Evolutionary conservation across 1,140 invertebrate species (phyloP).

Genomic region (Brachionus plicatilis): DNA sequence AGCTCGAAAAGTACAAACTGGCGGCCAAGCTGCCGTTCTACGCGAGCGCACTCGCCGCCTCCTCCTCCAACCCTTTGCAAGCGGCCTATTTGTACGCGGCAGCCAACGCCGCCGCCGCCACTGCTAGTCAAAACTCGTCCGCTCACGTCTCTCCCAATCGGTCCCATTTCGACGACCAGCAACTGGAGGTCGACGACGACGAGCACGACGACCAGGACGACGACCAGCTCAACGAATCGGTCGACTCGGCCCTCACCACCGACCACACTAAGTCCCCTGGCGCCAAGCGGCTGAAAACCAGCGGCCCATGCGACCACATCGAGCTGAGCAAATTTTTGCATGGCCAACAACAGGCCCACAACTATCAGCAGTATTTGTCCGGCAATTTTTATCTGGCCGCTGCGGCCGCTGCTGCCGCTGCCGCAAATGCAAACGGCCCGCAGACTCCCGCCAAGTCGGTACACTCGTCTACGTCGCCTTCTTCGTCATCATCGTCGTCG

Average conservation of each 20-base stretch:
- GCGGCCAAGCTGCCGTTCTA: conserved; percentile 31
- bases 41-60: conserved; percentile 23
- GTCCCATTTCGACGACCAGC: neutral
- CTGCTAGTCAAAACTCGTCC: neutral
- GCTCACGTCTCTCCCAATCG: neutral
- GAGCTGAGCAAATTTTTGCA: neutral
- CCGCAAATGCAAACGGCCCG: neutral
- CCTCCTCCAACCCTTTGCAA: neutral
- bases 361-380: conserved; percentile 10
- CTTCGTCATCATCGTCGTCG: neutral
- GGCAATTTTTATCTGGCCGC: conserved; percentile 8
- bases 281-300: neutral
- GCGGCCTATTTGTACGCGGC: conserved; percentile 37
- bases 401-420: neutral
- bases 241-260: neutral
- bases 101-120: neutral
- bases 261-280: neutral
- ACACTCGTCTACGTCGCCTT: neutral
- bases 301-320: neutral
- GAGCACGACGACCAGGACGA: neutral
- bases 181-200: neutral
- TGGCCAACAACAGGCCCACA: neutral
- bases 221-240: neutral
- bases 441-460: neutral
- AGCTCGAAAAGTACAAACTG: conserved; percentile 39